Conservation (phyloP, 2,888 invertebrate species). For the Eupithecia pulchellata region DNA sequence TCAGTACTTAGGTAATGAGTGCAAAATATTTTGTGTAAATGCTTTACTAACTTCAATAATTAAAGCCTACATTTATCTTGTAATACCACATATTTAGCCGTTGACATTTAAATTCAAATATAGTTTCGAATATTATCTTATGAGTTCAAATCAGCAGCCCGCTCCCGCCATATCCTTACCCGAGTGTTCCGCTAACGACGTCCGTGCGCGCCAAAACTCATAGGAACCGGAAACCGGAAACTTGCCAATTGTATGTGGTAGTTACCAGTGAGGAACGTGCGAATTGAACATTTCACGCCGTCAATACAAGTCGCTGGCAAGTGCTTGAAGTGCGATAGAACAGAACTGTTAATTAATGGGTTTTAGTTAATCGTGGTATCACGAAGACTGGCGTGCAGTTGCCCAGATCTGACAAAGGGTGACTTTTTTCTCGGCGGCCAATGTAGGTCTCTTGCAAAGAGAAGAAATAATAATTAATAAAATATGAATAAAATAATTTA, state of each 20-base stretch:
- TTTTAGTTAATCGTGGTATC: not conserved
- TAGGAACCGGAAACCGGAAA: conserved; percentile 58
- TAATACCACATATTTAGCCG: no score
- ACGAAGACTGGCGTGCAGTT: not conserved
- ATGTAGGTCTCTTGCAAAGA: no score
- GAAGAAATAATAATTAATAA: no score
- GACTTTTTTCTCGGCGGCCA: not conserved
- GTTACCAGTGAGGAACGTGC: conserved; percentile 36
- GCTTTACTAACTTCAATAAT: no score
- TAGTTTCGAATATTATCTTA: no score
- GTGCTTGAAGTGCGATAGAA: not conserved
- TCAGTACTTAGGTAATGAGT: no score
- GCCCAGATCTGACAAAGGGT: not conserved
- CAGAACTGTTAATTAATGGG: not conserved
- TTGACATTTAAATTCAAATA: no score
- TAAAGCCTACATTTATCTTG: no score
- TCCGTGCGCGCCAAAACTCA: conserved; percentile 70
- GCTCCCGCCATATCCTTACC: conserved; percentile 54
- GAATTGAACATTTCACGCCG: conserved; percentile 23
- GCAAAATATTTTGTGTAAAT: no score
- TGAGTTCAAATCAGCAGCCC: not conserved
- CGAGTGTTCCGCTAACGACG: conserved; percentile 75
- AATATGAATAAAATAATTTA: no score
- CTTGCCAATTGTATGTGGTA: conserved; percentile 48
- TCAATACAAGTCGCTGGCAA: conserved; percentile 14